Base-by-base conservation (phyloP, 1,140 invertebrate genomes). In the Drosophila kanapiae region DNA sequence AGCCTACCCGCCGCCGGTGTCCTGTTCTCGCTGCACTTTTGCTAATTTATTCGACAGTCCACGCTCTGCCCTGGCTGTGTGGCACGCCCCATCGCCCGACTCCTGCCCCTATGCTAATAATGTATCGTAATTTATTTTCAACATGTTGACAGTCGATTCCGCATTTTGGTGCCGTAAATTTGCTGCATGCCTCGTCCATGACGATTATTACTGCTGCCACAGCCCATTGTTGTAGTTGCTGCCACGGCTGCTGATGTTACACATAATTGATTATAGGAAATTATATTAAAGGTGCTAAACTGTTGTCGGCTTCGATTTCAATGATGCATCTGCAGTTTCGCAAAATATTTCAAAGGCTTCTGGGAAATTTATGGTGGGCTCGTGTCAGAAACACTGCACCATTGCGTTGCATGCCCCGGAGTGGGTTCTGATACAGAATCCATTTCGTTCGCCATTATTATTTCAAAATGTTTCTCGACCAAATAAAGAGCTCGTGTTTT, bases 41-140 rank as follows among this genome's bases (percentile, higher is more conserved):
- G 65, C 61, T 84, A 76, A 84, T 80, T 80, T 84, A 84, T 84
- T 67, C 79, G 76, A 84, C 69, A 61, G 57, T 51, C 75, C 63
- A 83, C 75, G 75, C 76, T 75, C 40, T 10, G 11, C 9, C 37
- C 8, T 3, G 6, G 31, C 38, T 23, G 59, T 29, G 27, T 56
- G 29, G 11, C 18, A 23, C 48, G 48, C 48, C 47, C 48, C 40
- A n/a, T 53, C 54, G 38, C 37, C 62, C 49, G 53, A 67, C 71
- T 70, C 59, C 78, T 59, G 48, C 40, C 59, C 53, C 71, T 43
- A 82, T 86, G 83, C 83, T 87, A 87, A 86, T 86, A 87, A 86
- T 87, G 83, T 87, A 76, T 86, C 78, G 83, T 80, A 80, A 80
- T 87, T 87, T 87, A 86, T 86, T 86, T 87, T 76, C 75, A 87